Percentiles rank a stretch among this genome's conserved stretches.
Conservation (phyloP, 2,797 vertebrate genomes). For the Ambastaia sidthimunki region DNA sequence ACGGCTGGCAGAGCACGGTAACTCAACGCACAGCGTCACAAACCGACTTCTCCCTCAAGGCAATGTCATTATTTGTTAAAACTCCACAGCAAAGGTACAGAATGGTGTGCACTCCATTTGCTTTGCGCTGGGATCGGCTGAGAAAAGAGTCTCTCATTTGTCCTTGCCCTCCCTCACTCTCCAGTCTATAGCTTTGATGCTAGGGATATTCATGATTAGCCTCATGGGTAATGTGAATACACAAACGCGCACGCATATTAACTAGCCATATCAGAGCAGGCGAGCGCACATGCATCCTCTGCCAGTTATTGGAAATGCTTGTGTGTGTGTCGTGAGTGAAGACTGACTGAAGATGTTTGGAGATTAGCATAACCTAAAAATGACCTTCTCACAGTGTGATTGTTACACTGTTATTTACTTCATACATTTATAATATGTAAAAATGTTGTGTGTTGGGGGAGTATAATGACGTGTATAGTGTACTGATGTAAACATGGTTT, state of each 20-base stretch:
- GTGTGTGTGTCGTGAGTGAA: background rate
- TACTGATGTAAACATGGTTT: too few species aligned
- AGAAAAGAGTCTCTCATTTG: slow-evolving; percentile 10
- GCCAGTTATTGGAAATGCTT: slow-evolving; percentile 16
- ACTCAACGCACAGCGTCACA: slow-evolving; percentile 46
- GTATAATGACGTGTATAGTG: too few species aligned
- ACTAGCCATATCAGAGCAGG: background rate
- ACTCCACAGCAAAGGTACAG: slow-evolving; percentile 18
- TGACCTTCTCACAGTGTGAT: background rate
- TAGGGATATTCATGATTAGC: slow-evolving; percentile 38
- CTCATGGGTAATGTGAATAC: slow-evolving; percentile 23
- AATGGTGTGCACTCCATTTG: slow-evolving; percentile 43
- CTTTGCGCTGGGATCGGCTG: slow-evolving; percentile 24
- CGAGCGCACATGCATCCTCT: background rate
- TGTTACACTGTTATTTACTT: background rate
- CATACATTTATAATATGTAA: background rate
- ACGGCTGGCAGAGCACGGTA: slow-evolving; percentile 18
- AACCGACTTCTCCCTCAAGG: slow-evolving; percentile 54
- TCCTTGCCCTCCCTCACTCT: slow-evolving; percentile 13
- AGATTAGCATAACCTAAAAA: background rate
- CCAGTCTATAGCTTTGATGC: slow-evolving; percentile 22
- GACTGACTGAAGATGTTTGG: background rate
- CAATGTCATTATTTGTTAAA: slow-evolving; percentile 54
- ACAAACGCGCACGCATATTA: slow-evolving; percentile 9
- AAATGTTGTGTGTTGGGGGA: background rate